phyloP scores from a whole-genome alignment of 2,113 vertebrate genomes.

The Acanthochromis polyacanthus region DNA sequence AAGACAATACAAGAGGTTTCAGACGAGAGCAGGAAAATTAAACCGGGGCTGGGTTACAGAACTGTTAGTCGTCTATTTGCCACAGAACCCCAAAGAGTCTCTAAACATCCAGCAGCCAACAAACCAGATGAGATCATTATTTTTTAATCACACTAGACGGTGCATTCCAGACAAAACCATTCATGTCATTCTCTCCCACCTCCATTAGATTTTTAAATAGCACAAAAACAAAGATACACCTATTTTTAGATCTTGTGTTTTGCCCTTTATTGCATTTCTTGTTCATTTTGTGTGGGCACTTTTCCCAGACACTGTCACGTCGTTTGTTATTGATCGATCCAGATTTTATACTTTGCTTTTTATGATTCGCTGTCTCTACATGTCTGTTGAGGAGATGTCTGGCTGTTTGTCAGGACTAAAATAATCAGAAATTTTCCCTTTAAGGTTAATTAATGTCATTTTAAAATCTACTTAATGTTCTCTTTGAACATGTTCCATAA shows the following conservation, averaged over 20 bases:
- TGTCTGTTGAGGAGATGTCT: too few relatives aligned
- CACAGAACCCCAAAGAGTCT: too few relatives aligned
- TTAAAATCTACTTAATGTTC: too few relatives aligned
- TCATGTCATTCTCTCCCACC: background rate
- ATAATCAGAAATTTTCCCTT: too few relatives aligned
- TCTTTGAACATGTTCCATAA: too few relatives aligned
- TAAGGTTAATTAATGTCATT: too few relatives aligned
- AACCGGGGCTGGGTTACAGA: background rate
- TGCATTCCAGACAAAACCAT: background rate
- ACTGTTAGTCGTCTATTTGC: background rate
- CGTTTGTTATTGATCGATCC: too few relatives aligned
- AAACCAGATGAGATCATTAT: conserved; percentile 10
- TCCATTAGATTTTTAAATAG: background rate
- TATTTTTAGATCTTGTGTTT: background rate
- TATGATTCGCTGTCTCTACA: too few relatives aligned
- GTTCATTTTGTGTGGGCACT: too few relatives aligned
- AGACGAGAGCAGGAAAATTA: background rate
- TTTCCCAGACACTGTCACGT: too few relatives aligned
- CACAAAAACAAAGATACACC: background rate
- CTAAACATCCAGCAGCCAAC: conserved; percentile 4
- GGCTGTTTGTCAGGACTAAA: too few relatives aligned
- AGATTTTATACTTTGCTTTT: too few relatives aligned
- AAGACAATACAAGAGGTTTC: conserved; percentile 11
- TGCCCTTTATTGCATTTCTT: background rate
- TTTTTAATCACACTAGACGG: conserved; percentile 11